phyloP scores from a whole-genome alignment of 2,113 vertebrate species.

The Cyprinodon tularosa region DNA sequence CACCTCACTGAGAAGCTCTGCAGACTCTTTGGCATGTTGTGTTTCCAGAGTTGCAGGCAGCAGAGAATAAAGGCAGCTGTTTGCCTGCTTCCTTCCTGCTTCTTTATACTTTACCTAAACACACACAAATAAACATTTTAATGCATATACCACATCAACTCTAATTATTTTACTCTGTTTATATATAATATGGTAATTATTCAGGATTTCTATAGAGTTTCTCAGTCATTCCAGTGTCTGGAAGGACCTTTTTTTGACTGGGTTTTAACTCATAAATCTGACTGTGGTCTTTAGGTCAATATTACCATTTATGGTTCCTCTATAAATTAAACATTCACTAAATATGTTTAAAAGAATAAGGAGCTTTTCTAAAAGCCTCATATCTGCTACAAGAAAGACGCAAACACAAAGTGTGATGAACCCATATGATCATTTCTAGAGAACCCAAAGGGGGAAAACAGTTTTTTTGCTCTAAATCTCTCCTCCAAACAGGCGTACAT shows the following conservation, averaged over 20 bases:
- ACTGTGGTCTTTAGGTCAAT: no score
- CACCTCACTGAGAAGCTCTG: conserved; percentile 64
- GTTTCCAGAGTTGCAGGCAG: conserved; percentile 68
- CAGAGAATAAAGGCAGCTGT: conserved; percentile 50
- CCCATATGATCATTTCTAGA: neutral
- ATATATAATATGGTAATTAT: neutral
- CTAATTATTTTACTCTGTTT: no score
- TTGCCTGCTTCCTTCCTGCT: conserved; percentile 53
- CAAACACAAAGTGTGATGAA: no score
- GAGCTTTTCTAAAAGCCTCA: no score
- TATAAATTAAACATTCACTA: no score
- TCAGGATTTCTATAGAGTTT: no score
- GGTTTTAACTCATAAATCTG: no score
- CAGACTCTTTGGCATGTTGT: conserved; percentile 60
- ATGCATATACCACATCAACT: neutral
- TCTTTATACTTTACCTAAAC: conserved; percentile 88
- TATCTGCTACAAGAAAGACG: no score
- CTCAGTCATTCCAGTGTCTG: no score
- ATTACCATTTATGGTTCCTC: no score
- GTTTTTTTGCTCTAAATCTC: neutral
- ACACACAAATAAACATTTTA: neutral
- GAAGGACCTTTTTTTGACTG: no score
- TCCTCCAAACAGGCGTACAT: neutral
- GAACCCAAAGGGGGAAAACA: neutral
- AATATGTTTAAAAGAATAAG: no score